A percentile compares a stretch with the other conserved stretches of the same genome.
phyloP scores from a whole-genome alignment of 2,113 vertebrate species.

The Mormyrus iriodes region DNA sequence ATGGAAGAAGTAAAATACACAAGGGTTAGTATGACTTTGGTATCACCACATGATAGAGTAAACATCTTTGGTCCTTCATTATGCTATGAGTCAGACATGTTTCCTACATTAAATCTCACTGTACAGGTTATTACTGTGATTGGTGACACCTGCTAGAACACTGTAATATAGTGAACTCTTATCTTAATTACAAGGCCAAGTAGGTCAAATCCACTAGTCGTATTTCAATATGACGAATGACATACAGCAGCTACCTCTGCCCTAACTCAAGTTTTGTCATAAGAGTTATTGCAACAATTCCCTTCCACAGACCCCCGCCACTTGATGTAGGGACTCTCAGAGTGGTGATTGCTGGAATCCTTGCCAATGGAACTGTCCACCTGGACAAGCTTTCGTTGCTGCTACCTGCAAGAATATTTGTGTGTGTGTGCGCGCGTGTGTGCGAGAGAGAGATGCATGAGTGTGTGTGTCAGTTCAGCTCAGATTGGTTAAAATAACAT shows the following conservation, averaged over 20 bases:
- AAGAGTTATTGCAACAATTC: background rate
- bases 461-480: no score
- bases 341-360: background rate
- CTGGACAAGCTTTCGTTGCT: background rate
- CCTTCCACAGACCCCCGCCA: background rate
- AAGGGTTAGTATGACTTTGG: no score
- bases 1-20: no score
- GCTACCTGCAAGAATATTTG: background rate
- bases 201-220: background rate
- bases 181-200: background rate
- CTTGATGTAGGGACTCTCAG: background rate
- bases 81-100: background rate
- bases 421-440: background rate
- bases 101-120: background rate
- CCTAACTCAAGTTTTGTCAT: background rate
- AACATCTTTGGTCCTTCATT: background rate
- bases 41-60: background rate
- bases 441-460: no score
- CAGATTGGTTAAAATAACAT: no score
- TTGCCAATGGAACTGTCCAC: background rate
- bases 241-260: background rate
- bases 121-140: background rate
- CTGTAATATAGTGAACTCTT: background rate
- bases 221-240: background rate
- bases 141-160: background rate